Conservation (phyloP, 2,888 invertebrate genomes). For the Mallateleia sp. region DNA sequence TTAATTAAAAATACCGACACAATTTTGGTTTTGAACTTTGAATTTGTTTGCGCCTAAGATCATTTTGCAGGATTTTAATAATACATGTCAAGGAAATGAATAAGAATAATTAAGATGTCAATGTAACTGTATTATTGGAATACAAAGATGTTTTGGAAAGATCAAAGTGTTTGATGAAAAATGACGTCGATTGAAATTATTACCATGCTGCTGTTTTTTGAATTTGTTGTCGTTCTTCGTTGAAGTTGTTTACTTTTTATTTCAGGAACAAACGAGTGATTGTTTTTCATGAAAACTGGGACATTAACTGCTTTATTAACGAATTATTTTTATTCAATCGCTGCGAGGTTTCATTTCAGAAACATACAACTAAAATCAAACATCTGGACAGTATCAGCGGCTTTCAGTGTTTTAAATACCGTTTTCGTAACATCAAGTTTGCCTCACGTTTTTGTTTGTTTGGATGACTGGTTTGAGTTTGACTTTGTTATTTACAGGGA, state of each 20-base stretch:
- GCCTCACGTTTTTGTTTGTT: slow-evolving; percentile 45
- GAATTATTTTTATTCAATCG: slow-evolving; percentile 26
- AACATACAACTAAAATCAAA: slow-evolving; percentile 40
- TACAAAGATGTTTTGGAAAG: background rate
- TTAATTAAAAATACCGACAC: slow-evolving; percentile 16
- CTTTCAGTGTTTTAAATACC: slow-evolving; percentile 83
- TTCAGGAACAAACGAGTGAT: slow-evolving; percentile 46
- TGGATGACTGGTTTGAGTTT: background rate
- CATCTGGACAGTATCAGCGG: slow-evolving; percentile 56
- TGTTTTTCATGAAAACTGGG: slow-evolving; percentile 25
- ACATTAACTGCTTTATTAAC: slow-evolving; percentile 54
- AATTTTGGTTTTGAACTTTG: slow-evolving; percentile 15
- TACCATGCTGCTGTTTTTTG: slow-evolving; percentile 39
- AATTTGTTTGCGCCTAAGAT: slow-evolving; percentile 27
- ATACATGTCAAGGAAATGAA: background rate
- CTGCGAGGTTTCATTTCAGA: slow-evolving; percentile 29
- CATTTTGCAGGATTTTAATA: slow-evolving; percentile 8
- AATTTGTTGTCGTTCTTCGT: slow-evolving; percentile 32
- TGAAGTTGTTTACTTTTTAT: slow-evolving; percentile 35
- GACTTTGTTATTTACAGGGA: slow-evolving; percentile 91
- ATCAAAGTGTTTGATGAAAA: background rate
- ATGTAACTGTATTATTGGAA: background rate
- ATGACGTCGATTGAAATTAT: background rate
- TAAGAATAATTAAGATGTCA: background rate
- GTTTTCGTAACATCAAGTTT: slow-evolving; percentile 9